Conservation (phyloP, 2,797 vertebrate species). For the Hydrocynus forskahlii region DNA sequence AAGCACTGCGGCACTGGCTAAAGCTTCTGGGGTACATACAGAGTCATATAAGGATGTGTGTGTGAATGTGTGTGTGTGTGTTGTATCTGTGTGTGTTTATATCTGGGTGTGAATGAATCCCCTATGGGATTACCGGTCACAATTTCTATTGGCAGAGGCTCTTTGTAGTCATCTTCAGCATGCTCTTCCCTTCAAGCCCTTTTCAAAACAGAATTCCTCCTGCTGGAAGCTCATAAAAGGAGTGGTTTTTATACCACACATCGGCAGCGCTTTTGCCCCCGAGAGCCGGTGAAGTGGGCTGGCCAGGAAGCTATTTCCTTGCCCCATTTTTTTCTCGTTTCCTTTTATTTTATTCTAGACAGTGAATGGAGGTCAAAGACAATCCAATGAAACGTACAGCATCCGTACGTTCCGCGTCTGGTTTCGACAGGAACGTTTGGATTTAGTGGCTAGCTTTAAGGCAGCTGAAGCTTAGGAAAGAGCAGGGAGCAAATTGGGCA, state of each 20-base stretch:
- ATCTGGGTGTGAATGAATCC: slow-evolving; percentile 25
- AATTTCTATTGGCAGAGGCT: slow-evolving; percentile 41
- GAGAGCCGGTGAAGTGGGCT: slow-evolving; percentile 41
- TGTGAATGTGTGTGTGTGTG: slow-evolving; percentile 16
- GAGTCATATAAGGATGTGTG: slow-evolving; percentile 6
- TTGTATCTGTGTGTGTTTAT: neutral
- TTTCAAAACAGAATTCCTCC: slow-evolving; percentile 54
- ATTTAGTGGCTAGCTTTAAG: slow-evolving; percentile 22
- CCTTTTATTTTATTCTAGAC: slow-evolving; percentile 37
- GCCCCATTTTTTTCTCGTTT: neutral
- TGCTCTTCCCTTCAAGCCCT: slow-evolving; percentile 48
- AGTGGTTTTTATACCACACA: slow-evolving; percentile 41
- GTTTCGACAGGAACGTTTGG: slow-evolving; percentile 27
- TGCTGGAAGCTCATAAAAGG: slow-evolving; percentile 53
- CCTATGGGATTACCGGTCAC: slow-evolving; percentile 51
- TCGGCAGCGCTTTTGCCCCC: slow-evolving; percentile 35
- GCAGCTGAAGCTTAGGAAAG: slow-evolving; percentile 35
- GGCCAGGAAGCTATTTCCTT: slow-evolving; percentile 44
- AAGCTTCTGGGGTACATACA: neutral
- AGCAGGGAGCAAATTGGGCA: slow-evolving; percentile 40
- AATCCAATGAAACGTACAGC: slow-evolving; percentile 33
- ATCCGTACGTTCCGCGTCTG: slow-evolving; percentile 8
- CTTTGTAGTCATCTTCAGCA: slow-evolving; percentile 48
- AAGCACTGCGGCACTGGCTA: slow-evolving; percentile 28
- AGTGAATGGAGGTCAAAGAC: slow-evolving; percentile 53